These are phyloP conservation scores for Porites lutea DNA, from an alignment of 64 coral and sea anemone genomes.

Conservation along the genomic window DNA sequence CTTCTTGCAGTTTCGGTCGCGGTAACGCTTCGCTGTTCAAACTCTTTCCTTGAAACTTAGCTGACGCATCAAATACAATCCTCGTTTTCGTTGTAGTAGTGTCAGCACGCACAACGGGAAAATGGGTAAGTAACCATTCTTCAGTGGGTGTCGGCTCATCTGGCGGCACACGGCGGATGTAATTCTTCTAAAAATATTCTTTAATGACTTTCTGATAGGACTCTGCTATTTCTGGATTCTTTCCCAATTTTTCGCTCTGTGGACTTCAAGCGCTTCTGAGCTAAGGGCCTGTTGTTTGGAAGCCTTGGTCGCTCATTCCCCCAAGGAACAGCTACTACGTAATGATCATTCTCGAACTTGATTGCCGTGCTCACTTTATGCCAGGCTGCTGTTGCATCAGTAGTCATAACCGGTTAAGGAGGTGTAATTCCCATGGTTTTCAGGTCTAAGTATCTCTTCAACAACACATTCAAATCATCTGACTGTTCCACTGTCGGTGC, in stretches of 20 bases:
- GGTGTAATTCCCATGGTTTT: constrained; percentile 58
- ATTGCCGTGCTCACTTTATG: constrained; percentile 40
- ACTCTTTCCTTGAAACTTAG: too few relatives aligned
- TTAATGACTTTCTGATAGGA: constrained; percentile 71
- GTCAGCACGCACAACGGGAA: too few relatives aligned
- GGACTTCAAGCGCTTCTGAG: constrained; percentile 42
- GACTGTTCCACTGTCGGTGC: neutral
- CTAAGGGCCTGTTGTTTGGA: constrained; percentile 50
- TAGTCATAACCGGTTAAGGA: constrained; percentile 46
- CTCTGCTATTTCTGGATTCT: constrained; percentile 54
- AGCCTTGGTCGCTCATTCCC: constrained; percentile 55
- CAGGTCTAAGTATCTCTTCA: constrained; percentile 67
- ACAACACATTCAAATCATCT: constrained; percentile 12
- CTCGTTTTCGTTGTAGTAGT: too few relatives aligned
- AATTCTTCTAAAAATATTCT: too few relatives aligned
- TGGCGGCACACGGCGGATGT: too few relatives aligned
- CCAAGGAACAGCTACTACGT: constrained; percentile 66
- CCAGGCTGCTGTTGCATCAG: constrained; percentile 42
- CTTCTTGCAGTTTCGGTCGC: too few relatives aligned
- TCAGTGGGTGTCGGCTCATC: too few relatives aligned
- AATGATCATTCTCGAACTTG: constrained; percentile 38
- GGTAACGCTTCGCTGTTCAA: too few relatives aligned
- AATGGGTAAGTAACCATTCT: too few relatives aligned
- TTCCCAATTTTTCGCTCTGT: constrained; percentile 62
- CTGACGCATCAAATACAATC: too few relatives aligned